Conservation (phyloP, 2,113 vertebrate genomes). For the Carassius auratus region DNA sequence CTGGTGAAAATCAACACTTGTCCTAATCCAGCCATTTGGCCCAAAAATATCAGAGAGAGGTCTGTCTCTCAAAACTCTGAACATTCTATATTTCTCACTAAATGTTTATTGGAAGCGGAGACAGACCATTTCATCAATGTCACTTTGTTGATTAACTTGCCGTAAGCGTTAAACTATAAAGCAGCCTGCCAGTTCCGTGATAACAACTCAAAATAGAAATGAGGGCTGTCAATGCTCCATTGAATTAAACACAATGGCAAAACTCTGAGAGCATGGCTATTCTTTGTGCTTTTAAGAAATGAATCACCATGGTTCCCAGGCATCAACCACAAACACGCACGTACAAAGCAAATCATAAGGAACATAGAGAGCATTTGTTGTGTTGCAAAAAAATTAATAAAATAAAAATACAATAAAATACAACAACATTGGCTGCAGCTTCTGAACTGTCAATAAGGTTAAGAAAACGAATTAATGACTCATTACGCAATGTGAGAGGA, state of each 20-base stretch:
- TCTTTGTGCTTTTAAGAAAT: constrained; percentile 43
- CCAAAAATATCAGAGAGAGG: neutral
- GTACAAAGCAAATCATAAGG: neutral
- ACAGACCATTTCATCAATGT: constrained; percentile 29
- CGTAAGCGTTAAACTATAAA: constrained; percentile 11
- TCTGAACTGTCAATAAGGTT: neutral
- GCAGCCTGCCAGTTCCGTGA: neutral
- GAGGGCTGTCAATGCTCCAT: constrained; percentile 44
- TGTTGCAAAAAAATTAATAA: too few species aligned
- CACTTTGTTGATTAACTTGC: constrained; percentile 29
- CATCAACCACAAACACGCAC: neutral
- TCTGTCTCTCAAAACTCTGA: constrained; percentile 15
- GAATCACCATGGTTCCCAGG: constrained; percentile 39
- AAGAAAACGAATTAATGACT: constrained; percentile 1
- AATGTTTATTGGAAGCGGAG: constrained; percentile 46
- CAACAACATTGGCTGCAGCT: neutral
- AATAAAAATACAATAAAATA: too few species aligned
- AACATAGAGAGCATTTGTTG: too few species aligned
- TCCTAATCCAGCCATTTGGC: constrained; percentile 38
- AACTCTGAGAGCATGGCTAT: constrained; percentile 30
- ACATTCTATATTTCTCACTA: constrained; percentile 39
- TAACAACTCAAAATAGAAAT: constrained; percentile 52
- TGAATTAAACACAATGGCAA: constrained; percentile 59
- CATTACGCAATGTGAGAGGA: neutral
- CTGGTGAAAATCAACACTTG: too few species aligned